Base-by-base conservation (phyloP, 2,113 vertebrate species). In the Nyctereutes procyonoides region DNA sequence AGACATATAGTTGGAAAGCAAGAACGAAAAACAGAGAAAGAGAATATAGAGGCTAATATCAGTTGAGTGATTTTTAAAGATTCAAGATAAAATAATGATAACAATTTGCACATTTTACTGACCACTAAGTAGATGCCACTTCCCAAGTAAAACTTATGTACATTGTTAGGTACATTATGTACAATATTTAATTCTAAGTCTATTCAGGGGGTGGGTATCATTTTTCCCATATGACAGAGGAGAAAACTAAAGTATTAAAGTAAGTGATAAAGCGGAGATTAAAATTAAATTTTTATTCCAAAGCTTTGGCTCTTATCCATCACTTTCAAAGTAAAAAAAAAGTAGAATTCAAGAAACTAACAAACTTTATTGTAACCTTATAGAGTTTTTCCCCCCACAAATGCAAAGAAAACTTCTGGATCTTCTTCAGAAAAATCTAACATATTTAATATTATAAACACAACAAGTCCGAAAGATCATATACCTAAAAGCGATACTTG, bases 51-150 rank as follows among this genome's bases (percentile, higher is more conserved):
- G 17, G 51, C 24, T 88, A 76, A 60, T 53, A 74, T 53, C 16
- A 58, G 11, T 22, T 71, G 12, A 6, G 20, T 94, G 92, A 35
- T 62, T 79, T 86, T 60, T 88, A 65, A 88, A 74, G 48, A 56
- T 88, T 74, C 38, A 80, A 84, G 76, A 74, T 69, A 86, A 95
- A 81, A 65, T 26, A 77, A 83, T 63, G 84, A 60, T 73, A 77
- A 81, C 76, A 86, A 19, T 35, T n/a, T 43, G 19, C 58, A 43
- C 30, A 87, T 82, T 82, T 93, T 92, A 65, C 15, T 87, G 80
- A 94, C n/a, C 24, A 51, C 26, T 80, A 32, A 95, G 62, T 32
- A 63, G 53, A n/a, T 8, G 28, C 4, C 51, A 90, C 30, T 88
- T 81, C 24, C 58, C 38, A 76, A 38, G 58, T 22, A 43, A 95